Conservation (phyloP, 2,113 vertebrate genomes). For the Sylvilagus bachmani region DNA sequence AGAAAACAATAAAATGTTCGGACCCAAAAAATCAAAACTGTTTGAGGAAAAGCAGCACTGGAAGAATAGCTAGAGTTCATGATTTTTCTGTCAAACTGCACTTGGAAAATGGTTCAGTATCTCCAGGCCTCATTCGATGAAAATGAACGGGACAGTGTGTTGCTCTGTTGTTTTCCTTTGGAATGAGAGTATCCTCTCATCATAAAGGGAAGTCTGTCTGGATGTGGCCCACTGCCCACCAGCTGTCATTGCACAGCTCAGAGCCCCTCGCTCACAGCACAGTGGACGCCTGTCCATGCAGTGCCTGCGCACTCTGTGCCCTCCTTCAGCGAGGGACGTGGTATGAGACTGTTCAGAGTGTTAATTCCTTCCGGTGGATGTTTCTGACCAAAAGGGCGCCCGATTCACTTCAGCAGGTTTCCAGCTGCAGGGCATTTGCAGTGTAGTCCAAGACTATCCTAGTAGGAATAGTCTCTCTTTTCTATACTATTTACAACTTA, state of each 20-base stretch:
- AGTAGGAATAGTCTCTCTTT: background rate
- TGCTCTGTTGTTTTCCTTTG: background rate
- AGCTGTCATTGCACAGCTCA: background rate
- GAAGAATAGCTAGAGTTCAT: background rate
- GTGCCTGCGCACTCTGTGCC: rapidly evolving
- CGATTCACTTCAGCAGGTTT: background rate
- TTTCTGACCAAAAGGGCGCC: background rate
- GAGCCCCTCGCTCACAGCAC: background rate
- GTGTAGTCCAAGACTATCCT: background rate
- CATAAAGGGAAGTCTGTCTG: background rate
- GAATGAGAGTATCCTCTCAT: slow-evolving; percentile 37
- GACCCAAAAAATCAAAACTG: slow-evolving; percentile 31
- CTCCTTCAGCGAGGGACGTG: rapidly evolving
- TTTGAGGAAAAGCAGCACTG: background rate
- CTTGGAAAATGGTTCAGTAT: background rate
- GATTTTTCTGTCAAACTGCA: slow-evolving; percentile 32
- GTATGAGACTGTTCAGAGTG: background rate
- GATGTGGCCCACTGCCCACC: background rate
- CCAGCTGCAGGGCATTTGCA: background rate
- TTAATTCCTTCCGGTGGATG: background rate
- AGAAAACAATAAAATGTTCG: background rate
- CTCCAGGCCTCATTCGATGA: slow-evolving; percentile 31
- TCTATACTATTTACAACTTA: background rate
- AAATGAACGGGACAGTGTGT: slow-evolving; percentile 10
- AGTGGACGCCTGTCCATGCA: rapidly evolving